A percentile compares a stretch with the other conserved stretches of the same genome.
Conservation (phyloP, 2,113 vertebrate species). For the Pteruthius melanotis region DNA sequence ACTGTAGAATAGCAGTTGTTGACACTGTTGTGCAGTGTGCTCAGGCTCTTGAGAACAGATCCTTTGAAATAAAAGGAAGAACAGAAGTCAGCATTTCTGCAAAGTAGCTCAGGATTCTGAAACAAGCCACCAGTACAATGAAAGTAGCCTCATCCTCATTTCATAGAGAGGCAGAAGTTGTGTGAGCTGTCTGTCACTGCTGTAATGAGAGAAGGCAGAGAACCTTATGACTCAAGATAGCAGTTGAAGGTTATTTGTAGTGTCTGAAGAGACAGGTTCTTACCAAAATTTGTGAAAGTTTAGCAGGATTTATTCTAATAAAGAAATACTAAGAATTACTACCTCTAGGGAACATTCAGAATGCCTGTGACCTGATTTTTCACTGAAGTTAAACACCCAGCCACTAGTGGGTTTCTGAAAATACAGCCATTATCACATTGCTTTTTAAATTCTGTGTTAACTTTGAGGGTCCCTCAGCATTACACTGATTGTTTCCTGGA, state of each 20-base stretch:
- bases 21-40: neutral
- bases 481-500: neutral
- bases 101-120: neutral
- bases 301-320: neutral
- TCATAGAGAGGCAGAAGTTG: neutral
- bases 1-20: neutral
- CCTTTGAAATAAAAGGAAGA: neutral
- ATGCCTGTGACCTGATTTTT: neutral
- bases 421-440: neutral
- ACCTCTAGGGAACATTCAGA: neutral
- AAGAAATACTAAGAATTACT: neutral
- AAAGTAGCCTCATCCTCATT: neutral
- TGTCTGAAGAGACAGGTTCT: neutral
- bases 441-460: neutral
- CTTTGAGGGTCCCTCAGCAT: neutral
- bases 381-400: neutral
- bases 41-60: neutral
- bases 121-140: neutral
- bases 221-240: neutral
- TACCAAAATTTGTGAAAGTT: neutral
- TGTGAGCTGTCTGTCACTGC: neutral
- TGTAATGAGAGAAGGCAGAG: neutral
- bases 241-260: neutral
- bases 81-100: neutral
- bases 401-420: neutral